phyloP scores from a whole-genome alignment of 2,888 invertebrate genomes.

The Drosophila melanosoma region DNA sequence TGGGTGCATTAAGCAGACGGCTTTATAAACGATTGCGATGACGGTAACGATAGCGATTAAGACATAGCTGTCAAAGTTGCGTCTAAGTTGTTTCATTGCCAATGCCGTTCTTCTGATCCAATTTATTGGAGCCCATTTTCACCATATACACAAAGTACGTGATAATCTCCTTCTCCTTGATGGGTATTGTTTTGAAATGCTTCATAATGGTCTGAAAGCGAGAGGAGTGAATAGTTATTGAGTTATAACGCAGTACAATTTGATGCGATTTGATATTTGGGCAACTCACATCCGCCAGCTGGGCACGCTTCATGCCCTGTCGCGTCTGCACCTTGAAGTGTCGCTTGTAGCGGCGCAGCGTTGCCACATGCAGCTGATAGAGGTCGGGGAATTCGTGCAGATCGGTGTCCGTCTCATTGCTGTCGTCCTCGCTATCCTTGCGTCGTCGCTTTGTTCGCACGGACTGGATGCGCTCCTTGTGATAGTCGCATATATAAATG shows the following conservation, averaged over 20 bases:
- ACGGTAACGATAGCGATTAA: slow-evolving; percentile 31
- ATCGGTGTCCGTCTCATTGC: slow-evolving; percentile 96
- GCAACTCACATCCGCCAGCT: slow-evolving; percentile 94
- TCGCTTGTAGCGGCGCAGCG: slow-evolving; percentile 96
- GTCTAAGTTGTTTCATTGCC: slow-evolving; percentile 83
- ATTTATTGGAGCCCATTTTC: slow-evolving; percentile 90
- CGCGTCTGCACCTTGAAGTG: slow-evolving; percentile 96
- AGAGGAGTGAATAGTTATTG: slow-evolving; percentile 17
- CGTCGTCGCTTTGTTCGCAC: slow-evolving; percentile 96
- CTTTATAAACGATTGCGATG: slow-evolving; percentile 33
- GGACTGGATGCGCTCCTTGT: slow-evolving; percentile 97
- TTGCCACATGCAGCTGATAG: slow-evolving; percentile 96
- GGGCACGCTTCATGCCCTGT: slow-evolving; percentile 97
- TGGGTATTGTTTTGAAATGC: slow-evolving; percentile 97
- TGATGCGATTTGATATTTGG: background rate
- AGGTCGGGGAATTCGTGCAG: slow-evolving; percentile 96
- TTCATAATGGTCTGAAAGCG: slow-evolving; percentile 93
- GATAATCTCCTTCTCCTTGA: slow-evolving; percentile 97
- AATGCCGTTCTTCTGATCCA: slow-evolving; percentile 85
- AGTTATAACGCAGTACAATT: background rate
- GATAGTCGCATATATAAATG: slow-evolving; percentile 98
- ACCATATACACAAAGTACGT: slow-evolving; percentile 98
- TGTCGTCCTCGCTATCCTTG: slow-evolving; percentile 97
- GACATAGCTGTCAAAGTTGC: slow-evolving; percentile 35
- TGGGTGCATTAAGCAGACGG: slow-evolving; percentile 24